A percentile compares a stretch with the other conserved stretches of the same genome.
phyloP scores from a whole-genome alignment of 2,797 vertebrate genomes.

The Eospalax fontanierii region DNA sequence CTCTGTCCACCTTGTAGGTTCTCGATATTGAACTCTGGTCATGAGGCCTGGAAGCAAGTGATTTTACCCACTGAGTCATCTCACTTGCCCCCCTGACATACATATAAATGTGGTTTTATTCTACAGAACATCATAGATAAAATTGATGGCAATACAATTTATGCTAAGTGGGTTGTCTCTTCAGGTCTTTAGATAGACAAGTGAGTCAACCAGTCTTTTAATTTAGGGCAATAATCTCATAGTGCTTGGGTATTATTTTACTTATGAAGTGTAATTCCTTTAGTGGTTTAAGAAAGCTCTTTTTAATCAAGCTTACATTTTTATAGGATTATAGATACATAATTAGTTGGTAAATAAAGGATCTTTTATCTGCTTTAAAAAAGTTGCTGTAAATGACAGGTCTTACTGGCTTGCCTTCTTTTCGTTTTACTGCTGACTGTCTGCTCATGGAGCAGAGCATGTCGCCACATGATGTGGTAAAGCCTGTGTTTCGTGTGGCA shows the following conservation, averaged over 20 bases:
- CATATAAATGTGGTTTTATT: conserved; percentile 34
- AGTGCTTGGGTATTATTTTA: conserved; percentile 35
- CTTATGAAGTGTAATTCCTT: conserved; percentile 66
- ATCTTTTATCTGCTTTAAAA: conserved; percentile 11
- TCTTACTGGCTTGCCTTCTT: neutral
- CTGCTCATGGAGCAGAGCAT: neutral
- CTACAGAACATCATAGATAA: neutral
- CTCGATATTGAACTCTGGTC: neutral
- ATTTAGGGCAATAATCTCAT: conserved; percentile 15
- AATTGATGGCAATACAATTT: neutral
- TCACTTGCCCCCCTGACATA: neutral
- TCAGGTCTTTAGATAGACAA: conserved; percentile 45
- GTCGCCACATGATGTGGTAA: neutral
- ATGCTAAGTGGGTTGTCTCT: conserved; percentile 1
- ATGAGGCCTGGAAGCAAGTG: neutral
- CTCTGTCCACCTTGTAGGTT: neutral
- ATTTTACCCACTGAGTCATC: neutral
- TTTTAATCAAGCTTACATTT: conserved; percentile 25
- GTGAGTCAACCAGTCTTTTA: conserved; percentile 31
- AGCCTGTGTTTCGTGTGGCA: neutral
- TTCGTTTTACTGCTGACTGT: conserved; percentile 8
- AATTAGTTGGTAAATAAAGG: conserved; percentile 37
- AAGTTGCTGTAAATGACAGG: neutral
- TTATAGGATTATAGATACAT: conserved; percentile 42
- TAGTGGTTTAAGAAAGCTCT: neutral